A percentile compares a stretch with the other conserved stretches of the same genome.
phyloP scores from a whole-genome alignment of 1,140 invertebrate genomes.

The Brachionus rubens region DNA sequence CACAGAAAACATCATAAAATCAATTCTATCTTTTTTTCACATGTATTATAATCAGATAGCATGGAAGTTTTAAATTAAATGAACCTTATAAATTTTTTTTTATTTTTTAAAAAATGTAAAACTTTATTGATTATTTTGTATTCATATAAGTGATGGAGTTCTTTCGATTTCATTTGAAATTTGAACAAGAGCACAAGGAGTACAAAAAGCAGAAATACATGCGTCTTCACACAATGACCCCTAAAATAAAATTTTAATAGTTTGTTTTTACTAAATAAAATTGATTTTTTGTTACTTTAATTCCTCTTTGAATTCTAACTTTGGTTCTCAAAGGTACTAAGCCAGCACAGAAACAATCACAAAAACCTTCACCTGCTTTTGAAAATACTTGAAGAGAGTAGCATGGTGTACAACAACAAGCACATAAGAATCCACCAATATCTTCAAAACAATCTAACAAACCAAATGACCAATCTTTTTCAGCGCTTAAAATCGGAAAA shows the following conservation, averaged over 20 bases:
- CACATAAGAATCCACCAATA: slow-evolving; percentile 6
- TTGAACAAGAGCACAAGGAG: too few relatives aligned
- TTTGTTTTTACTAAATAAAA: background rate
- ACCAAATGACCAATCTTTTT: background rate
- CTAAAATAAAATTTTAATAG: background rate
- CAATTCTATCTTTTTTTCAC: too few relatives aligned
- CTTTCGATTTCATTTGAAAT: too few relatives aligned
- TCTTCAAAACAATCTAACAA: slow-evolving; percentile 18
- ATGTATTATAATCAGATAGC: too few relatives aligned
- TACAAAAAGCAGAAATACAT: background rate
- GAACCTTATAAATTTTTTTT: too few relatives aligned
- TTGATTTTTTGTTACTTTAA: background rate
- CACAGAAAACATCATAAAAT: too few relatives aligned
- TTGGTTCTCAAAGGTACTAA: slow-evolving; percentile 18
- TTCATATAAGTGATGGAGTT: too few relatives aligned
- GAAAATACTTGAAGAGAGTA: background rate
- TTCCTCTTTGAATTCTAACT: slow-evolving; percentile 38
- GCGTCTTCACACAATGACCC: slow-evolving; percentile 20
- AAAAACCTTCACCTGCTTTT: slow-evolving; percentile 9
- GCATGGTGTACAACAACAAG: slow-evolving; percentile 17
- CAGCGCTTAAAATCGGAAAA: too few relatives aligned
- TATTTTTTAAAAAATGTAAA: too few relatives aligned
- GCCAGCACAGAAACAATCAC: slow-evolving; percentile 15
- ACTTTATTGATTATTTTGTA: too few relatives aligned
- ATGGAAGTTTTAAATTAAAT: too few relatives aligned